A percentile compares a stretch with the other conserved stretches of the same genome.
Conservation (phyloP, 2,113 vertebrate genomes). For the Phrynocephalus versicolor region DNA sequence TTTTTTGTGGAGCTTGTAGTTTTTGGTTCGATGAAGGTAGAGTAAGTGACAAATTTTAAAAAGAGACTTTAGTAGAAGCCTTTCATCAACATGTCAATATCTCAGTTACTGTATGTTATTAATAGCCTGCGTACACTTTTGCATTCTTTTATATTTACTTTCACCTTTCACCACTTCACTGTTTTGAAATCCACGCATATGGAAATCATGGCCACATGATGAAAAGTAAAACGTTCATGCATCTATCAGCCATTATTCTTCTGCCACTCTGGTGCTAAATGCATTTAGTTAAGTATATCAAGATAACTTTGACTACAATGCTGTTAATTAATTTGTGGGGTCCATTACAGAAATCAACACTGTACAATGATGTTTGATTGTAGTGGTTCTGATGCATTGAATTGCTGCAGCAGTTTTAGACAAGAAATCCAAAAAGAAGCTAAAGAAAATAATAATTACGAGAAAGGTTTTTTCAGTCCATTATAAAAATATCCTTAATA, state of each 20-base stretch:
- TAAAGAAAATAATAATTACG: neutral
- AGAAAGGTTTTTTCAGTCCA: constrained; percentile 22
- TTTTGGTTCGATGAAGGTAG: constrained; percentile 21
- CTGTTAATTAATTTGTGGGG: constrained; percentile 42
- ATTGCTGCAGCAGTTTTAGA: constrained; percentile 14
- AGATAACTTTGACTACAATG: constrained; percentile 34
- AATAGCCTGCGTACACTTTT: constrained; percentile 32
- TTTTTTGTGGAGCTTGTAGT: constrained; percentile 10
- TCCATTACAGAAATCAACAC: constrained; percentile 38
- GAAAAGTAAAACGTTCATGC: constrained; percentile 49
- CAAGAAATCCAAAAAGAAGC: neutral
- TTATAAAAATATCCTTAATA: constrained; percentile 18
- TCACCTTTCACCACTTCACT: constrained; percentile 45
- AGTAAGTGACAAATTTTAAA: constrained; percentile 18
- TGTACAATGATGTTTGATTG: constrained; percentile 21
- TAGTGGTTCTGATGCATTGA: constrained; percentile 42
- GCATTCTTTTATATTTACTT: constrained; percentile 43
- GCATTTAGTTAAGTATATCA: constrained; percentile 39
- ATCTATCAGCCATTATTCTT: constrained; percentile 47
- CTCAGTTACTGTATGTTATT: constrained; percentile 40
- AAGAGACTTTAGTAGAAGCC: constrained; percentile 29
- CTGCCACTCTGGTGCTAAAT: constrained; percentile 34
- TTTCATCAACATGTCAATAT: constrained; percentile 54
- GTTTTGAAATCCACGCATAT: constrained; percentile 31
- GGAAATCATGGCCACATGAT: constrained; percentile 49